A percentile compares a stretch with the other conserved stretches of the same genome.
Conservation (phyloP, 2,113 vertebrate genomes). For the Oxygymnocypris stewartii region DNA sequence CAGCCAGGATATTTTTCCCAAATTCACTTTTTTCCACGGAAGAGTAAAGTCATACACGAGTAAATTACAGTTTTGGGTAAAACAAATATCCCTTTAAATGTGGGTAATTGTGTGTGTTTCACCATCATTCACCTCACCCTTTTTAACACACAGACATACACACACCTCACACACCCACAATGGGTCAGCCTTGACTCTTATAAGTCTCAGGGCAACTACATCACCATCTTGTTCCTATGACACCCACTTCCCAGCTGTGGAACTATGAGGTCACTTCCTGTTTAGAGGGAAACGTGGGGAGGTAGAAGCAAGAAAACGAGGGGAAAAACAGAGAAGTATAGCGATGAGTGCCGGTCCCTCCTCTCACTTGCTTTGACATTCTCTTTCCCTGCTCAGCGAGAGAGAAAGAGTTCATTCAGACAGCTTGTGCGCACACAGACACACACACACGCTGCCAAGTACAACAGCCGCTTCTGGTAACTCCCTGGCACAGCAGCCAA, state of each 20-base stretch:
- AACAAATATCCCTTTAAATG: background rate
- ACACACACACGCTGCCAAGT: constrained; percentile 66
- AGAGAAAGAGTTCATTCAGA: constrained; percentile 79
- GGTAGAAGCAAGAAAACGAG: constrained; percentile 18
- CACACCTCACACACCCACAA: constrained; percentile 1
- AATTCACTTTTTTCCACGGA: background rate
- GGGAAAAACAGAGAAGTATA: constrained; percentile 8
- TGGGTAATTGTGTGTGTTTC: background rate
- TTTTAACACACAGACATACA: background rate
- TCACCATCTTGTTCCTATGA: constrained; percentile 54
- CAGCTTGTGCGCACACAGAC: constrained; percentile 12
- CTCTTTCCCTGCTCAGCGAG: constrained; percentile 53
- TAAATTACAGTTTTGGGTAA: background rate
- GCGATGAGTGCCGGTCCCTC: constrained; percentile 31
- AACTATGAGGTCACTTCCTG: constrained; percentile 69
- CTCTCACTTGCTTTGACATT: constrained; percentile 12
- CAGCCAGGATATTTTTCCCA: background rate
- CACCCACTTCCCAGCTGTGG: constrained; percentile 59
- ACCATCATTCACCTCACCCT: background rate
- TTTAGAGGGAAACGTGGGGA: constrained; percentile 26
- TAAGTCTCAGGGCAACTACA: constrained; percentile 33
- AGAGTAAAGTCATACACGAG: background rate
- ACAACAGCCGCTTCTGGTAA: constrained; percentile 80
- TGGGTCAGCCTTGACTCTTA: background rate
- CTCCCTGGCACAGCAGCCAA: constrained; percentile 63